Evolutionary conservation across 2,888 invertebrate species (phyloP).

Genomic region (Diloba caeruleocephala): DNA sequence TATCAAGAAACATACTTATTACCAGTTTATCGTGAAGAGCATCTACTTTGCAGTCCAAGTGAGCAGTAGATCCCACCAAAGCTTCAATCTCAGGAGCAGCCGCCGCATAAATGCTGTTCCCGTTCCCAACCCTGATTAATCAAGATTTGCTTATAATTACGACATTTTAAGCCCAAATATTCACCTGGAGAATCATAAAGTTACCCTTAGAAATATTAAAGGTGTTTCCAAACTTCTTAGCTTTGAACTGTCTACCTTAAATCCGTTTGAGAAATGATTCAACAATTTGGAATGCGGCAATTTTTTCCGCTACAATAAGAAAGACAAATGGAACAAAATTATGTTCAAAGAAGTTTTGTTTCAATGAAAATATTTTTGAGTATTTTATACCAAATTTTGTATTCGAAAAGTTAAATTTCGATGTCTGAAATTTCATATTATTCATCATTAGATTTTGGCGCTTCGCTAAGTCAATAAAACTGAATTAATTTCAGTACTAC

Average conservation of each 20-base stretch:
- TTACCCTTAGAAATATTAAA: constrained; percentile 27
- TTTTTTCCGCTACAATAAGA: constrained; percentile 16
- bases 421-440: constrained; percentile 31
- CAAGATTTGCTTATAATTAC: constrained; percentile 28
- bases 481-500: constrained; percentile 32
- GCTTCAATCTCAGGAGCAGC: constrained; percentile 83
- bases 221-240: constrained; percentile 33
- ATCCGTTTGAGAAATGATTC: constrained; percentile 35
- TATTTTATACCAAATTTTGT: constrained; percentile 31
- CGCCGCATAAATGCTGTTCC: constrained; percentile 82
- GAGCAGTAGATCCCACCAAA: constrained; percentile 82
- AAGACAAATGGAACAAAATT: constrained; percentile 45
- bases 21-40: constrained; percentile 87
- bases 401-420: constrained; percentile 35
- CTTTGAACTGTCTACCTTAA: constrained; percentile 34
- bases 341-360: constrained; percentile 34
- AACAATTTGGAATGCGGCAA: constrained; percentile 39
- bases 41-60: constrained; percentile 85
- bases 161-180: constrained; percentile 21
- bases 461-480: constrained; percentile 30
- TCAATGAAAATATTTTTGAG: constrained; percentile 42
- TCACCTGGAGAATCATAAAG: constrained; percentile 18
- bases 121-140: constrained; percentile 68
- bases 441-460: constrained; percentile 32
- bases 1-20: constrained; percentile 68